These are phyloP conservation scores for Pygmarrhopalites habei DNA, from an alignment of 1,140 invertebrate species.

Conservation along the genomic window DNA sequence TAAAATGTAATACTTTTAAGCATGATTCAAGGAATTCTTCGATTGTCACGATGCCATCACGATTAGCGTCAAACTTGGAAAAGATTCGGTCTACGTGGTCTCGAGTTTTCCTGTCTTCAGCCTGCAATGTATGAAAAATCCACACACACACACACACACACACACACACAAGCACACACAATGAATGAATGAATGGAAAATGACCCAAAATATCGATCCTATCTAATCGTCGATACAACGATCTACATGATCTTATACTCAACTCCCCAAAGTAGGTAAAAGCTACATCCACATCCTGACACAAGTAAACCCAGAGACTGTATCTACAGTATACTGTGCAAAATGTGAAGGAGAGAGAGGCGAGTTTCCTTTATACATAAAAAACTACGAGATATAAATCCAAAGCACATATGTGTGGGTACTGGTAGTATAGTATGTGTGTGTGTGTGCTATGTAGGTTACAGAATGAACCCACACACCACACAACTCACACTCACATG, in stretches of 20 bases:
- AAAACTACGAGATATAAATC: too few species aligned
- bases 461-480: too few species aligned
- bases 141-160: neutral
- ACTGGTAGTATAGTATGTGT: too few species aligned
- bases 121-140: neutral
- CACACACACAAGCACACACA: neutral
- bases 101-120: constrained; percentile 63
- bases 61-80: constrained; percentile 84
- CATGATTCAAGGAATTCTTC: constrained; percentile 95
- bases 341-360: too few species aligned
- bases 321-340: too few species aligned
- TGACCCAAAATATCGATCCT: neutral
- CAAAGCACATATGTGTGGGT: too few species aligned
- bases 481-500: too few species aligned
- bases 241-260: neutral
- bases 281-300: too few species aligned
- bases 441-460: too few species aligned
- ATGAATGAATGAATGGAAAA: neutral
- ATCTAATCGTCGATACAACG: neutral
- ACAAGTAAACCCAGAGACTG: too few species aligned
- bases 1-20: constrained; percentile 77
- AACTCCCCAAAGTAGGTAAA: too few species aligned
- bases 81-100: constrained; percentile 75
- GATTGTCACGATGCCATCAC: constrained; percentile 90
- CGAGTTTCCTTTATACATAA: too few species aligned